Conservation (phyloP, 2,113 vertebrate genomes). For the Prunella fulvescens region DNA sequence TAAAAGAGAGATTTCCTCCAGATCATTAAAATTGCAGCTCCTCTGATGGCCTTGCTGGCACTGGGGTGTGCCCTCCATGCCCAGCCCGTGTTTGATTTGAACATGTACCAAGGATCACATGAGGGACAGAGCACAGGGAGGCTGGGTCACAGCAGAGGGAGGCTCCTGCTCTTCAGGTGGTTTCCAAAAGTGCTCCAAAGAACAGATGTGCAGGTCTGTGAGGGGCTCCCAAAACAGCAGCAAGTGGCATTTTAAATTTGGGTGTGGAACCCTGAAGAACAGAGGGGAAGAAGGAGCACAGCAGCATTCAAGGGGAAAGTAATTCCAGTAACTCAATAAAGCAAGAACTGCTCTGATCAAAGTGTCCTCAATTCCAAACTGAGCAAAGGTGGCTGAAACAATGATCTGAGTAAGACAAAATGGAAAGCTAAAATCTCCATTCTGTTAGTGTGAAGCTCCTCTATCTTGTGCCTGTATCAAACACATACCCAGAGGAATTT, state of each 20-base stretch:
- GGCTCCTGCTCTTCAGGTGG: rapidly evolving
- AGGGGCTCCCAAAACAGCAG: not conserved
- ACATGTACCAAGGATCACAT: rapidly evolving
- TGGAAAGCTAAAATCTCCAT: not conserved
- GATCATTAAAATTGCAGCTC: not conserved
- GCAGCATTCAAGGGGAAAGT: not conserved
- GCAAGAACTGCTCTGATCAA: not conserved
- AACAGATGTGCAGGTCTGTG: not conserved
- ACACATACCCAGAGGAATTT: not conserved
- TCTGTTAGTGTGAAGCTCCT: not conserved
- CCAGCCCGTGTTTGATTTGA: not conserved
- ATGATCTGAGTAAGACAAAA: not conserved
- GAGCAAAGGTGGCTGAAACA: not conserved
- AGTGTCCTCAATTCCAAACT: not conserved
- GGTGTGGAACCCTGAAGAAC: not conserved
- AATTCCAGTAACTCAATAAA: not conserved
- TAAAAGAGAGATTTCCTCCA: not conserved
- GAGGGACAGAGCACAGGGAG: not conserved
- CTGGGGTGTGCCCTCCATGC: not conserved
- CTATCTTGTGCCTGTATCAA: rapidly evolving
- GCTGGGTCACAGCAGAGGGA: rapidly evolving
- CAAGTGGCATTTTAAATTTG: not conserved
- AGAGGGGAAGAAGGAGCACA: not conserved
- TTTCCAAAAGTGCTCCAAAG: not conserved
- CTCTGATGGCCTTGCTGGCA: not conserved